phyloP scores from a whole-genome alignment of 2,888 invertebrate species.

The Lochmaea crataegi region DNA sequence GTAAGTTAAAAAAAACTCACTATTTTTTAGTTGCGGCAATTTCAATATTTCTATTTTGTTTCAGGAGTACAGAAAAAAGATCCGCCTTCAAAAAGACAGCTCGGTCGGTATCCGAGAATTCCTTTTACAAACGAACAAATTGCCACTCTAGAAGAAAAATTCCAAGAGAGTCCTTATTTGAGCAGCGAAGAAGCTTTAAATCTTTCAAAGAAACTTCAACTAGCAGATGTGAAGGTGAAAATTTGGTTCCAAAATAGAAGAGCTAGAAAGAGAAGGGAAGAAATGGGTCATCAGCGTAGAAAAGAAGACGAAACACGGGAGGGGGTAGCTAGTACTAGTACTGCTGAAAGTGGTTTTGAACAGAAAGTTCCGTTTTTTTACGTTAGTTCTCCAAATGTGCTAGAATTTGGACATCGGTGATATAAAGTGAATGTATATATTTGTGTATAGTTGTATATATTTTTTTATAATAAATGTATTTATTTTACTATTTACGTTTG shows the following conservation, averaged over 20 bases:
- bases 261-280: slow-evolving; percentile 78
- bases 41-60: slow-evolving; percentile 35
- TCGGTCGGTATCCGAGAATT: slow-evolving; percentile 76
- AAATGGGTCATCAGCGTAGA: slow-evolving; percentile 31
- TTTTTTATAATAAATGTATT: slow-evolving; percentile 4
- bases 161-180: slow-evolving; percentile 75
- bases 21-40: neutral
- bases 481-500: neutral
- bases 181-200: slow-evolving; percentile 76
- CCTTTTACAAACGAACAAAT: slow-evolving; percentile 80
- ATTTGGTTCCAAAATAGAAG: slow-evolving; percentile 88
- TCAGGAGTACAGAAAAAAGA: slow-evolving; percentile 61
- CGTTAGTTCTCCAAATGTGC: slow-evolving; percentile 20
- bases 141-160: slow-evolving; percentile 76
- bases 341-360: neutral
- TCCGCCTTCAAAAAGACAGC: slow-evolving; percentile 67
- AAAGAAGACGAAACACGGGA: slow-evolving; percentile 25
- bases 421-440: slow-evolving; percentile 3
- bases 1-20: slow-evolving; percentile 66
- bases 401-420: slow-evolving; percentile 30
- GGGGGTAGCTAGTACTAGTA: neutral
- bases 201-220: slow-evolving; percentile 72
- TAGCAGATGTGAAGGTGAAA: slow-evolving; percentile 78
- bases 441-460: neutral
- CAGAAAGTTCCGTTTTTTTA: slow-evolving; percentile 26